Conservation (phyloP, 2,888 invertebrate genomes). For the Allacma fusca region DNA sequence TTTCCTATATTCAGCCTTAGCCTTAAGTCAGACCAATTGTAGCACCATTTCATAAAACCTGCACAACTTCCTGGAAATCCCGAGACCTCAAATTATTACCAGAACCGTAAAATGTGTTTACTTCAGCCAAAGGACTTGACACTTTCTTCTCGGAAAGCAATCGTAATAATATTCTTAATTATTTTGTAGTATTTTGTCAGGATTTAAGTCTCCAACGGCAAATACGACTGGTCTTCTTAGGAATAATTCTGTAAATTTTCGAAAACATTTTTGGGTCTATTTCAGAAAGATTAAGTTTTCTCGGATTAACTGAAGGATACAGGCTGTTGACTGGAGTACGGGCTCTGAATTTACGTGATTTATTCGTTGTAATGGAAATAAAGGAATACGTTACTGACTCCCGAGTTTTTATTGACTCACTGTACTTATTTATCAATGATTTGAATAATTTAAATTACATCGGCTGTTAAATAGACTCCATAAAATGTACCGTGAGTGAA, state of each 20-base stretch:
- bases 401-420: slow-evolving; percentile 7
- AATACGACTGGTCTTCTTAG: no score
- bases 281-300: no score
- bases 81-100: no score
- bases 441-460: slow-evolving; percentile 20
- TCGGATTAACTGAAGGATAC: no score
- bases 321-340: no score
- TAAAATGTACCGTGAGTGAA: not conserved
- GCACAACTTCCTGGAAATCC: no score
- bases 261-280: not conserved
- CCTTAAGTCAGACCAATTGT: no score
- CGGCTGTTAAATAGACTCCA: slow-evolving; percentile 18
- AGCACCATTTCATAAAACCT: no score
- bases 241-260: not conserved
- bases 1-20: no score
- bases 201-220: no score
- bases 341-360: not conserved
- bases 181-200: no score
- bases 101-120: not conserved
- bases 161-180: not conserved
- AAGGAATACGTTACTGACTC: slow-evolving; percentile 5
- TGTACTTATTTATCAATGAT: slow-evolving; percentile 16
- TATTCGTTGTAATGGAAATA: not conserved
- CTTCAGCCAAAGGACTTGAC: not conserved
- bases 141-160: not conserved